phyloP scores from a whole-genome alignment of 2,888 invertebrate species.

The Sesamia inferens region DNA sequence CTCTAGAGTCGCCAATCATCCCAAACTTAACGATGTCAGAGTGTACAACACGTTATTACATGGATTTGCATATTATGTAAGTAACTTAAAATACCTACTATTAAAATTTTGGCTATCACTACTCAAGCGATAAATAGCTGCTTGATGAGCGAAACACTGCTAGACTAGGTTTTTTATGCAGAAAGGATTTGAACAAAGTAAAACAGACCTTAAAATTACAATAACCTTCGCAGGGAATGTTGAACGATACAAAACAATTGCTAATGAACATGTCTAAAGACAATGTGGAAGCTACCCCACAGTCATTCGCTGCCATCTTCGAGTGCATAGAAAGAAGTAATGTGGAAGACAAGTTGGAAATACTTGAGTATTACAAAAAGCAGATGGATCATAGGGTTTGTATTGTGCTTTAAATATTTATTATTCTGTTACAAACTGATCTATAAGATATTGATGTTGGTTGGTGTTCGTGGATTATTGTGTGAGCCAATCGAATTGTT shows the following conservation, averaged over 20 bases:
- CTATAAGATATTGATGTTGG: not conserved
- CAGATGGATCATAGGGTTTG: conserved; percentile 89
- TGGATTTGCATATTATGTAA: conserved; percentile 91
- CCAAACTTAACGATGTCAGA: conserved; percentile 85
- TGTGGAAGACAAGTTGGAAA: conserved; percentile 68
- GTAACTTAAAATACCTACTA: conserved; percentile 23
- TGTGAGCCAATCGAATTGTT: not conserved
- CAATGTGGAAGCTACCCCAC: conserved; percentile 90
- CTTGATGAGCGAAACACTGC: too few relatives aligned
- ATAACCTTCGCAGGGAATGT: conserved; percentile 75
- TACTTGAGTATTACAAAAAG: conserved; percentile 84
- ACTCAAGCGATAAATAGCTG: too few relatives aligned
- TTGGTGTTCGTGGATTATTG: not conserved
- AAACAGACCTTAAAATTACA: not conserved
- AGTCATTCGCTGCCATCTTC: conserved; percentile 93
- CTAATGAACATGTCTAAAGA: conserved; percentile 88
- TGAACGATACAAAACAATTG: conserved; percentile 75
- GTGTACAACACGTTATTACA: conserved; percentile 93
- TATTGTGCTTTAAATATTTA: not conserved
- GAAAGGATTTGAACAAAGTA: not conserved
- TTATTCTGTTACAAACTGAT: not conserved
- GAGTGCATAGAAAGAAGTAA: conserved; percentile 91
- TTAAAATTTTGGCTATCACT: not conserved
- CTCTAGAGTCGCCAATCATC: conserved; percentile 70
- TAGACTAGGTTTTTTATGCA: not conserved